Conservation (phyloP, 2,888 invertebrate genomes). For the Xestia ashworthii region DNA sequence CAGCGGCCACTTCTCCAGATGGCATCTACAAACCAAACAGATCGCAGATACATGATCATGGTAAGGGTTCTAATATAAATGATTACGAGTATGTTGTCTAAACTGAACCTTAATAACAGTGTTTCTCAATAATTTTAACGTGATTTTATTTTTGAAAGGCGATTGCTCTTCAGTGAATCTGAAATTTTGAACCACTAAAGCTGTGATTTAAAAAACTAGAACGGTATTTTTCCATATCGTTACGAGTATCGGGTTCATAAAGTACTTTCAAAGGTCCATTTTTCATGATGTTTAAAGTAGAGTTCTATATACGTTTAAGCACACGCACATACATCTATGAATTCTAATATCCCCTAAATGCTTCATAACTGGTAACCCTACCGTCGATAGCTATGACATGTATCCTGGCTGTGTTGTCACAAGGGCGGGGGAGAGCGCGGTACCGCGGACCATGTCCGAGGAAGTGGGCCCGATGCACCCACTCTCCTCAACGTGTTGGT, state of each 20-base stretch:
- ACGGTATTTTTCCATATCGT: neutral
- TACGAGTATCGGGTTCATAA: neutral
- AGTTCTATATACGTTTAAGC: neutral
- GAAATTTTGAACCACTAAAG: neutral
- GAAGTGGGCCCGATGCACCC: slow-evolving; percentile 62
- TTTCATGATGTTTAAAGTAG: neutral
- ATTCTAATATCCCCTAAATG: neutral
- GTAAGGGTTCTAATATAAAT: too few species aligned
- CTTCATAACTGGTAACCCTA: slow-evolving; percentile 28
- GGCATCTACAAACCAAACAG: slow-evolving; percentile 55
- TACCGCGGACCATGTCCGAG: slow-evolving; percentile 44
- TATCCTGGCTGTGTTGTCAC: slow-evolving; percentile 46
- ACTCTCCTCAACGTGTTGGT: slow-evolving; percentile 49
- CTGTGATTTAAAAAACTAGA: neutral
- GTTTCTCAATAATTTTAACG: neutral
- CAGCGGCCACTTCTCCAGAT: slow-evolving; percentile 56
- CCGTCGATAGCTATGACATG: slow-evolving; percentile 30
- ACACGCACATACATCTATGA: neutral
- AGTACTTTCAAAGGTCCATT: neutral
- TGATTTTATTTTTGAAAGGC: neutral
- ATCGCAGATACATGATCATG: slow-evolving; percentile 6
- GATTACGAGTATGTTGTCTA: too few species aligned
- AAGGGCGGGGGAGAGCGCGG: slow-evolving; percentile 4
- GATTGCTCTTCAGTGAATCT: neutral
- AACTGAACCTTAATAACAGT: too few species aligned